These are phyloP conservation scores for Anomalospiza imberbis DNA, from an alignment of 2,797 vertebrate species.

Conservation along the genomic window DNA sequence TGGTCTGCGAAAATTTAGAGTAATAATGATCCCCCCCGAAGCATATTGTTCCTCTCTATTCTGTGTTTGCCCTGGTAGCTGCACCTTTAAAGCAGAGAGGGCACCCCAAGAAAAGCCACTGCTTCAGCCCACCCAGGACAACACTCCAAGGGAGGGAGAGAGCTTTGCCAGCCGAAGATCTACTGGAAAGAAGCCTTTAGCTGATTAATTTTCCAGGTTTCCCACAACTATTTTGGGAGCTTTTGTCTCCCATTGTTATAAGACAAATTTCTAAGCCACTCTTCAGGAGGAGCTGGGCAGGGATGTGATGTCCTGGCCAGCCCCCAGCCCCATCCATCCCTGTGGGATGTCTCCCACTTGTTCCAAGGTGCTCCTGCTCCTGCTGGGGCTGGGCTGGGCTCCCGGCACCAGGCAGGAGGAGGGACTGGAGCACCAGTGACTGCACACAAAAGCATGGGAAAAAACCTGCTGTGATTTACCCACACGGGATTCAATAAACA, in stretches of 20 bases:
- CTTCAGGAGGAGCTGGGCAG: neutral
- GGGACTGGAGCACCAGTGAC: slow-evolving; percentile 1
- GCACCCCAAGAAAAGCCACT: neutral
- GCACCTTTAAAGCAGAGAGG: neutral
- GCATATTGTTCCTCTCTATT: neutral
- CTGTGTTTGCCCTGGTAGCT: neutral
- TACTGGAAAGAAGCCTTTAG: neutral
- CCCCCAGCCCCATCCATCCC: neutral
- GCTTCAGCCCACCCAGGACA: neutral
- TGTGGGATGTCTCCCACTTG: neutral
- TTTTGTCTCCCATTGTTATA: neutral
- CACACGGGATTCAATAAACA: slow-evolving; percentile 53
- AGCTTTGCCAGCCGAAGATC: neutral
- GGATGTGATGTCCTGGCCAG: neutral
- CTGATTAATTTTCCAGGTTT: neutral
- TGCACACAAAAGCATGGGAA: neutral
- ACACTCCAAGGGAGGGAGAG: neutral
- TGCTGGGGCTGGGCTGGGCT: neutral
- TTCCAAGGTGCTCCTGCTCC: neutral
- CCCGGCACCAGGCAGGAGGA: neutral
- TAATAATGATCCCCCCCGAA: neutral
- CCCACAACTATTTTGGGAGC: neutral
- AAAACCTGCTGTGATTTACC: slow-evolving; percentile 53
- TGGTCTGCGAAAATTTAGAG: neutral
- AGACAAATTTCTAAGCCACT: neutral